Percentiles rank a stretch among this genome's conserved stretches.
phyloP scores from a whole-genome alignment of 2,797 vertebrate genomes.

The Malacoraja senta region DNA sequence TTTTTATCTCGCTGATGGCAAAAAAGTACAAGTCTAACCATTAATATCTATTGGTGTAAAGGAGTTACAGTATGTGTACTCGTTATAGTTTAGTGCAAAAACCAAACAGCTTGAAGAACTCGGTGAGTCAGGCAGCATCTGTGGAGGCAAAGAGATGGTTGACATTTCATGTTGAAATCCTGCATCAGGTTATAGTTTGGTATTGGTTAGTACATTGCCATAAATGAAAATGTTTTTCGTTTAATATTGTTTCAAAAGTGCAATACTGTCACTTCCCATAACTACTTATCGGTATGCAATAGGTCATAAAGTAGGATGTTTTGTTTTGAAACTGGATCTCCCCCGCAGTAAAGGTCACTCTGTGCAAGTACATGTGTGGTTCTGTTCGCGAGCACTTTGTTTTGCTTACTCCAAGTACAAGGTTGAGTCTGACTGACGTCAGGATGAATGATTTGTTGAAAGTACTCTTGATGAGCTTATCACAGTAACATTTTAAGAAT shows the following conservation, averaged over 20 bases:
- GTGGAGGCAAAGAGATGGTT: too few relatives aligned
- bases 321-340: conserved; percentile 31
- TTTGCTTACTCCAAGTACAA: not conserved
- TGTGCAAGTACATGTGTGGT: not conserved
- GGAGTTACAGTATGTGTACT: not conserved
- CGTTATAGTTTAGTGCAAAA: not conserved
- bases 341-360: not conserved
- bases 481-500: not conserved
- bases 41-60: not conserved
- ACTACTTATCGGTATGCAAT: not conserved
- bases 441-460: conserved; percentile 16
- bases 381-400: not conserved
- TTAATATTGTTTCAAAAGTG: not conserved
- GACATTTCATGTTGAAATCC: too few relatives aligned
- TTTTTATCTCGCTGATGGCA: too few relatives aligned
- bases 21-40: not conserved
- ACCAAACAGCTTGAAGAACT: too few relatives aligned
- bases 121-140: too few relatives aligned
- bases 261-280: not conserved
- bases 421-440: conserved; percentile 31
- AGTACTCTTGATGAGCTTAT: not conserved
- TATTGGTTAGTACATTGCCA: not conserved
- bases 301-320: not conserved
- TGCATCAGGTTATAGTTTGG: too few relatives aligned
- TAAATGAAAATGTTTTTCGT: not conserved